Evolutionary conservation across 2,113 vertebrate genomes (phyloP), one percentile per base, ranked within the genome.

Genomic region (Protomyctophum bolini): DNA sequence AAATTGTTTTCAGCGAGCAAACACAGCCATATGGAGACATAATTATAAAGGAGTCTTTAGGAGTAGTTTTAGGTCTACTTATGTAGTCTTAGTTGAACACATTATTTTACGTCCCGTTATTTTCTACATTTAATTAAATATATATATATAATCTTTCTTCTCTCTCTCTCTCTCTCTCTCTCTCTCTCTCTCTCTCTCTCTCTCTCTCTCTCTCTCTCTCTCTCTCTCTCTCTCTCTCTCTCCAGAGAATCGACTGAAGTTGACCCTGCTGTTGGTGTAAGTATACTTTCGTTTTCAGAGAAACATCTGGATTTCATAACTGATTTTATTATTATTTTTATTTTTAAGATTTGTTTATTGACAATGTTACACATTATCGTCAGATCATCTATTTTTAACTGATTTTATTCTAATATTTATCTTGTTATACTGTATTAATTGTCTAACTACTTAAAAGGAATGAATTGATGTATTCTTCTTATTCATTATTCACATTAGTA

Each of bases 261-360:
- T 50, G 97, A 98, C 90, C 94, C 95, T 83, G 89, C 95, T 90
- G 97, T 99, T 83, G 89, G 95, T 90, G 97, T 99, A 93, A 98
- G 97, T 98, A 93, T 58, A 82, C 58, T 57, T 51, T 47, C 2
- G 10, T 5, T 6, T n/a, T 61, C 15, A 21, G 21, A 21, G 21
- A 21, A 21, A 21, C 21, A 1, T 21, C 21, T 21, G 21, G 21
- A 21, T 21, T 58, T 61, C 55, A 15, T 63, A 6, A 10, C 33
- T 69, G 14, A 7, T 58, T 65, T 72, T 6, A 10, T 54, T 29
- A 56, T 63, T 29, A 59, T 41, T 3, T 73, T 63, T 56, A 10
- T 69, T 21, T 21, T 21, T 1, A 21, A 21, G 21, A 21, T 69
- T 56, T 58, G 6, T 15, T 54, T 11, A 54, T 12, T 10, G 7